Evolutionary conservation across 2,888 invertebrate species (phyloP), one percentile per base, ranked within the genome.

Genomic region (Macrophya alboannulata): DNA sequence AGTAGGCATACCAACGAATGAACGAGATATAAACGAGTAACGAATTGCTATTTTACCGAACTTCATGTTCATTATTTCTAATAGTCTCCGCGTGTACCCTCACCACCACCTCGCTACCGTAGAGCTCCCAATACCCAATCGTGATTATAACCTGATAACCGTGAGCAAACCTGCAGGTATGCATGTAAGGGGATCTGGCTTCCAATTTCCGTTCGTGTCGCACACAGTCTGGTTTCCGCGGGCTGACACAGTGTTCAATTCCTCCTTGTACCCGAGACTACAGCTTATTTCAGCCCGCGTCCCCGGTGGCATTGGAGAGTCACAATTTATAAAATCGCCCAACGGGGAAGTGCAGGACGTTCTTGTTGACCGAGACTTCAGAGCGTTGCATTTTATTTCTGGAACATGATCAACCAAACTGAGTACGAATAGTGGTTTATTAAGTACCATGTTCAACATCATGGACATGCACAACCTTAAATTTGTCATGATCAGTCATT

Each of bases 111-210:
- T 31, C 31, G 31, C 1, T 31, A 31, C 31, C 31, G 31, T 31
- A 31, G 3, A 51, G 89, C 45, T n/a, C 74, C 40, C 10, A 89
- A 3, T 9, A 84, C 68, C 71, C 85, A 5, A 86, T 87, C 48
- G 90, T 88, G 86, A 91, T 55, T 82, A 89, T 84, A 86, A 92
- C 87, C 89, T 91, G 91, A 51, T 51, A 85, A 92, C 87, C 82
- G 83, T 86, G 79, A 88, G 71, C 91, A 90, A 90, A 93, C 93
- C 93, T 93, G 93, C 90, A 55, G n/a, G 55, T 84, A 92, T 81
- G 74, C 93, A 93, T 86, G 77, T 88, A 65, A 93, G 91, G 55
- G 93, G 92, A n/a, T 91, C 87, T 21, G 93, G 92, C 17, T 90
- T 90, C 93, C 93, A 93, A 51, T 90, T 74, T 43, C 93, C 93